Conservation (phyloP, 2,888 invertebrate genomes). For the Chorisops tibialis region DNA sequence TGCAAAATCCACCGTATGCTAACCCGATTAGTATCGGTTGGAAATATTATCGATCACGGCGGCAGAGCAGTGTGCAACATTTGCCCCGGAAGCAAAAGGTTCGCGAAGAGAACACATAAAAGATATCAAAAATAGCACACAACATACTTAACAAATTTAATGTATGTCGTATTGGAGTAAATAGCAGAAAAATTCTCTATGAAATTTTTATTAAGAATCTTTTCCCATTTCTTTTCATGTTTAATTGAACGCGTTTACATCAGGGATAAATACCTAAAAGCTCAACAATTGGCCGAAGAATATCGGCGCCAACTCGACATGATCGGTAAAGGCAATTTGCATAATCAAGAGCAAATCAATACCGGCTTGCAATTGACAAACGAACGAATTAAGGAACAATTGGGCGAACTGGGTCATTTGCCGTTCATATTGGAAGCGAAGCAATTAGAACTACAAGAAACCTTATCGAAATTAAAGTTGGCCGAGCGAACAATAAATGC, state of each 20-base stretch:
- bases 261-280: slow-evolving; percentile 33
- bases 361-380: slow-evolving; percentile 24
- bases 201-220: neutral
- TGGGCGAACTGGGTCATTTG: slow-evolving; percentile 30
- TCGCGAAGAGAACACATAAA: neutral
- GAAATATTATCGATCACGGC: neutral
- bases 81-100: neutral
- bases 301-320: slow-evolving; percentile 26
- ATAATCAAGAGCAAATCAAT: slow-evolving; percentile 24
- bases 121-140: neutral
- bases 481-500: slow-evolving; percentile 30
- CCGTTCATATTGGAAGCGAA: slow-evolving; percentile 32
- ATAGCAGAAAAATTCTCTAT: neutral
- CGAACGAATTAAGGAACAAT: slow-evolving; percentile 31
- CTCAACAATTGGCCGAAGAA: slow-evolving; percentile 32
- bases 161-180: neutral
- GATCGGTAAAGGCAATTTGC: slow-evolving; percentile 1
- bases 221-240: neutral
- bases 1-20: neutral
- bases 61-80: neutral
- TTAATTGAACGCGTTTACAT: neutral
- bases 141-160: neutral
- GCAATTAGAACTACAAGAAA: slow-evolving; percentile 31
- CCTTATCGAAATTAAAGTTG: slow-evolving; percentile 29
- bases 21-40: neutral